Evolutionary conservation across 2,888 invertebrate species (phyloP).

Genomic region (Hedychridium roseum): DNA sequence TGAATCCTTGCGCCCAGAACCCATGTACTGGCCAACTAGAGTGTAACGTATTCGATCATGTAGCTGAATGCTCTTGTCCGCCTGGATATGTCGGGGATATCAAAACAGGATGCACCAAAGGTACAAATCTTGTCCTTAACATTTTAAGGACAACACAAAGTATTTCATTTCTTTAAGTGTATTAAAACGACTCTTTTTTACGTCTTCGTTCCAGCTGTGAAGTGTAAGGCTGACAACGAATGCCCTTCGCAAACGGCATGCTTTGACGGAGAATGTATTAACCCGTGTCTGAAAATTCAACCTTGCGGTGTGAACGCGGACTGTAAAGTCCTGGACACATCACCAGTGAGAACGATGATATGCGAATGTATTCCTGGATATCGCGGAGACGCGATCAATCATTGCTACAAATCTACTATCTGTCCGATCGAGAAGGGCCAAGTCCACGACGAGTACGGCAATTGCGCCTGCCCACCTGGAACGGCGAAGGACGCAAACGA

Average conservation of each 20-base stretch:
- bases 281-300: constrained; percentile 80
- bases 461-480: constrained; percentile 80
- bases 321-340: constrained; percentile 81
- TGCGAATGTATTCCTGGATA: constrained; percentile 88
- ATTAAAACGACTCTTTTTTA: no score
- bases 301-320: constrained; percentile 85
- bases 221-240: constrained; percentile 81
- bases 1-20: constrained; percentile 76
- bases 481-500: constrained; percentile 80
- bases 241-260: constrained; percentile 87
- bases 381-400: constrained; percentile 85
- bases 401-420: constrained; percentile 81
- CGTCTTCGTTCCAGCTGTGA: no score
- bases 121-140: constrained; percentile 37
- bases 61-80: constrained; percentile 83
- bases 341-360: constrained; percentile 86
- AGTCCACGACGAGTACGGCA: constrained; percentile 71
- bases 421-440: constrained; percentile 77
- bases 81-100: constrained; percentile 75
- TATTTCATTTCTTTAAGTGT: no score
- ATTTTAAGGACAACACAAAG: constrained; percentile 30
- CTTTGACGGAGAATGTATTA: constrained; percentile 80
- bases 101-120: constrained; percentile 70
- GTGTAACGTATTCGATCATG: constrained; percentile 80
- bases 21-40: constrained; percentile 78